Evolutionary conservation across 2,113 vertebrate genomes (phyloP), one percentile per base, ranked within the genome.

Genomic region (Alosa alosa): DNA sequence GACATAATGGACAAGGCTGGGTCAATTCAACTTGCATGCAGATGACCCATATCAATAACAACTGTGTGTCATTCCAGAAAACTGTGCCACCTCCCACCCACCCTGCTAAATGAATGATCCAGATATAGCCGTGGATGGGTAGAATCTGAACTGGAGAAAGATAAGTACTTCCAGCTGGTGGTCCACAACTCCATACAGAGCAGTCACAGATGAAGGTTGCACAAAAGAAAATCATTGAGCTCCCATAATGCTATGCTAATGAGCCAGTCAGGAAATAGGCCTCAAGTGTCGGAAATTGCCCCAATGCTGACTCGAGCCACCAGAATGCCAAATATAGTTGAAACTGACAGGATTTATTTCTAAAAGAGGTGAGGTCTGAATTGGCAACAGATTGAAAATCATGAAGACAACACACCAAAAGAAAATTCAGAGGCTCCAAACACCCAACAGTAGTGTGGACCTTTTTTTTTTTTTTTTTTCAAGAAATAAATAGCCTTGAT

Each of bases 81-180:
- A 39, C 72, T 17, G 13, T 13, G 10, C 72, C 31, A n/a, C 72
- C 72, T 36, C 72, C 25, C 31, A 4, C 2, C 31, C 25, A 9
- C 25, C 25, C 64, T 87, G 84, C 88, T 75, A 88, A 82, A 84
- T 87, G 88, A 88, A 90, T 90, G 89, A 88, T 82, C 84, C 89
- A 47, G 86, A 88, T 84, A 78, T 87, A 84, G 84, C 85, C 88
- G 72, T 83, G 87, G 87, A 87, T 83, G 84, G 25, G 82, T 45
- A 93, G 92, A 93, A 93, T 93, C 90, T 93, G 93, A 92, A 91
- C 92, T 90, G 91, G 18, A 91, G 91, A 89, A 89, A 90, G 93
- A 93, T 93, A 94, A 95, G 95, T 95, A 94, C 92, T 94, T 94
- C 93, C 95, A 95, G 95, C 94, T 95, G 95, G 94, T 94, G 93